Evolutionary conservation across 2,888 invertebrate species (phyloP), one percentile per base, ranked within the genome.

Genomic region (Coecobrya sp.): DNA sequence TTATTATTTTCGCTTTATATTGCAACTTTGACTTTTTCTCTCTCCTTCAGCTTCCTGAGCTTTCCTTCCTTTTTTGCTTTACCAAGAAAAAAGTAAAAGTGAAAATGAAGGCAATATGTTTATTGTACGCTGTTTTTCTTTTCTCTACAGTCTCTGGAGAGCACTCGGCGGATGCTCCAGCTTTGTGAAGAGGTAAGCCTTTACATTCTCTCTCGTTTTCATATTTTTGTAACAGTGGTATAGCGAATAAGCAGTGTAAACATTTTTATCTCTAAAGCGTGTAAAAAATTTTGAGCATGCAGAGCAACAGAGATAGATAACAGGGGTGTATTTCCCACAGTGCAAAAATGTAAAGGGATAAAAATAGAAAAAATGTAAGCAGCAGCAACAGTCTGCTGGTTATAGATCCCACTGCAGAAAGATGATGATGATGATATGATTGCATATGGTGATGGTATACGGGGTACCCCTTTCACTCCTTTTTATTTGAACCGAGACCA

Each of bases 91-190:
- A 22, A 45, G 85, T 49, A 19, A 76, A 52, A 79, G 86, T 73
- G 55, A 70, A 70, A 36, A 73, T 70, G 59, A 73, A 86, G 70
- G 68, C 82, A 81, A 86, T 86, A 86, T 79, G 68, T 86, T 62
- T 79, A 81, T 81, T 86, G 86, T 65, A 70, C 16, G 42, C 10
- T 73, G 0, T 73, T 89, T 84, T 81, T 88, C 36, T 65, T 87
- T 93, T 91, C 59, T 73, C 98, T 97, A 96, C 97, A 98, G 98
- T 98, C 98, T 85, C 96, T 98, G 97, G 98, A 98, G 96, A 98
- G 98, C 95, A 98, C 98, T 94, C 97, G 98, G 95, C 98, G 98
- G 95, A 98, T 98, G 98, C 97, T 98, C 96, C 97, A 97, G 95
- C 97, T 98, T 96, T 98, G 98, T 96, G 98, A 98, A 96, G 98